A percentile compares a stretch with the other conserved stretches of the same genome.
Evolutionary conservation across 2,113 vertebrate genomes (phyloP).

Genomic region (Chaetodon auriga): DNA sequence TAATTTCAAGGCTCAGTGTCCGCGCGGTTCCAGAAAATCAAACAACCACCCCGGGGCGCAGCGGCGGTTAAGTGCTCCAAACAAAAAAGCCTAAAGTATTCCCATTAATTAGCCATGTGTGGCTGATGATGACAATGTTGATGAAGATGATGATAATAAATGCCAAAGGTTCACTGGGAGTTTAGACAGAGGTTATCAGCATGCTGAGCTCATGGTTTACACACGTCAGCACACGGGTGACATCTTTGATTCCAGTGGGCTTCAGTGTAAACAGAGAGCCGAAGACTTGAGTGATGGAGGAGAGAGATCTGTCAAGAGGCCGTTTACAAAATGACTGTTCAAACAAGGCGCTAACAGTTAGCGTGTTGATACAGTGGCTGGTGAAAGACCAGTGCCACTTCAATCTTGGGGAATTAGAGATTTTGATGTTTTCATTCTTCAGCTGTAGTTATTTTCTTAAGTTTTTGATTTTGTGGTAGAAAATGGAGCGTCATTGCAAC

Average conservation of each 20-base stretch:
- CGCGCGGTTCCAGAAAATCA: constrained; percentile 21
- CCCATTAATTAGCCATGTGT: constrained; percentile 59
- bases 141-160: constrained; percentile 73
- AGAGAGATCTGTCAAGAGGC: constrained; percentile 11
- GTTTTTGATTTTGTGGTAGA: background rate
- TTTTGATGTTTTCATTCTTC: background rate
- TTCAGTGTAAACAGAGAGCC: constrained; percentile 72
- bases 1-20: background rate
- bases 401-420: background rate
- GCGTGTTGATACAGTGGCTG: background rate
- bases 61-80: constrained; percentile 51
- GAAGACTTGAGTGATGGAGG: constrained; percentile 50
- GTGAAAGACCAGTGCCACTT: constrained; percentile 13
- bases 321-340: constrained; percentile 16
- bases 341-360: constrained; percentile 10
- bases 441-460: background rate
- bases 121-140: constrained; percentile 59
- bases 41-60: constrained; percentile 16
- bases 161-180: constrained; percentile 60
- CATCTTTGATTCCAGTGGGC: constrained; percentile 61
- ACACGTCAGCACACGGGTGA: constrained; percentile 49
- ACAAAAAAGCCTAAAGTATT: constrained; percentile 45
- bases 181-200: constrained; percentile 79
- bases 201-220: constrained; percentile 77
- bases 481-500: background rate